Conservation (phyloP, 2,113 vertebrate species). For the Microtus richardsoni region DNA sequence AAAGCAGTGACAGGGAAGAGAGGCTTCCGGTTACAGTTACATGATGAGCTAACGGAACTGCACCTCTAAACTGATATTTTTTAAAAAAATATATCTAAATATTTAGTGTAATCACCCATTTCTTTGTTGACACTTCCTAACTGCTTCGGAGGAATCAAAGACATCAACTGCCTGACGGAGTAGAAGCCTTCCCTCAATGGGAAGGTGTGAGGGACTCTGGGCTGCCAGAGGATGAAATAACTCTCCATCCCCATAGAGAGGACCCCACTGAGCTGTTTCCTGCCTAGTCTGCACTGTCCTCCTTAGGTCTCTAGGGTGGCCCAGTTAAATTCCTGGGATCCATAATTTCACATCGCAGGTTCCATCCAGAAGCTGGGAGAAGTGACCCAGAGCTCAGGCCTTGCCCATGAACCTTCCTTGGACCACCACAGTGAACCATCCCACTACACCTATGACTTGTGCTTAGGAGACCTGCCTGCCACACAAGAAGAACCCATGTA, state of each 20-base stretch:
- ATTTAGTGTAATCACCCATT: neutral
- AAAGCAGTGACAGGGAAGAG: neutral
- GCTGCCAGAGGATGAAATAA: neutral
- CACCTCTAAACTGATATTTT: neutral
- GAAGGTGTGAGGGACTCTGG: neutral
- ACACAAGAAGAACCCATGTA: neutral
- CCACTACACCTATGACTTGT: neutral
- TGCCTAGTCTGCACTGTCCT: neutral
- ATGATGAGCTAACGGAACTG: neutral
- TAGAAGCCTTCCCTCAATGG: neutral
- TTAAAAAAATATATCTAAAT: neutral
- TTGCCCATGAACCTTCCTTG: neutral
- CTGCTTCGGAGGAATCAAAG: neutral
- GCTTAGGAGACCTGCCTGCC: neutral
- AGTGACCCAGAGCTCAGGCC: neutral
- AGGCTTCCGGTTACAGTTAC: neutral
- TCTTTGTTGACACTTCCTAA: neutral
- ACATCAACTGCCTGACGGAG: neutral
- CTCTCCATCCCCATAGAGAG: neutral
- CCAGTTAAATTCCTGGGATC: neutral
- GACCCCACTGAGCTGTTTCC: neutral
- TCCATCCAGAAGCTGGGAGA: neutral
- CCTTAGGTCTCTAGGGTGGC: neutral
- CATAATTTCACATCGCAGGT: neutral
- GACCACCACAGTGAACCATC: neutral